Percentiles rank a stretch among this genome's conserved stretches.
Conservation (phyloP, 2,113 vertebrate genomes). For the Oncorhynchus clarkii region DNA sequence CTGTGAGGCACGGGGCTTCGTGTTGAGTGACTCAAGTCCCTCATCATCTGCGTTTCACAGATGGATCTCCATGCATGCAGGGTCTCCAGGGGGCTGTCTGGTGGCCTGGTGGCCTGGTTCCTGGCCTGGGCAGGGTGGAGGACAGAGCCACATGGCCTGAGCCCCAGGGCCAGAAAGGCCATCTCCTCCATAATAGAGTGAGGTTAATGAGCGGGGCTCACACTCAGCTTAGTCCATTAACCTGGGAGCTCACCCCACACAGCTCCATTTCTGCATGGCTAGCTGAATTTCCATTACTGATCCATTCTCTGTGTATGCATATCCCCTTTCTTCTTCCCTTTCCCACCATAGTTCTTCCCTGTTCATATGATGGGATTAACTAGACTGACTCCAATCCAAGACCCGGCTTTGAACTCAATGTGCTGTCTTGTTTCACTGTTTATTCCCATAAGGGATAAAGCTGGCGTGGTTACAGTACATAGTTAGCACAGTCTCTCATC, state of each 20-base stretch:
- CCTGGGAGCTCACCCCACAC: conserved; percentile 45
- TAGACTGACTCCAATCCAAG: conserved; percentile 60
- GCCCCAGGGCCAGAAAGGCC: conserved; percentile 20
- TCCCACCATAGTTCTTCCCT: conserved; percentile 52
- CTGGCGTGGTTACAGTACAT: conserved; percentile 42
- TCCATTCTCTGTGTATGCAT: conserved; percentile 60
- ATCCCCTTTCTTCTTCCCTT: conserved; percentile 29
- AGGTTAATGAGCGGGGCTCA: conserved; percentile 53
- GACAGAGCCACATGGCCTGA: conserved; percentile 23
- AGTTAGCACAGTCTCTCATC: conserved; percentile 45
- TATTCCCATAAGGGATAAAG: conserved; percentile 57
- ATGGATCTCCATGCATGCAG: conserved; percentile 40
- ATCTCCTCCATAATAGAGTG: conserved; percentile 38
- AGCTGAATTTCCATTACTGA: conserved; percentile 47
- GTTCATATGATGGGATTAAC: conserved; percentile 66
- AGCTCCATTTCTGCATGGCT: conserved; percentile 14
- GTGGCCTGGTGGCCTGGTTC: conserved; percentile 28
- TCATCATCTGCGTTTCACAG: conserved; percentile 66
- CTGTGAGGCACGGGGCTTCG: conserved; percentile 62
- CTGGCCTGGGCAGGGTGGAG: neutral
- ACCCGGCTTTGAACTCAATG: conserved; percentile 52
- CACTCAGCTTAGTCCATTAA: conserved; percentile 60
- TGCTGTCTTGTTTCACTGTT: conserved; percentile 49
- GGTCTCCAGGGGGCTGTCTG: conserved; percentile 46
- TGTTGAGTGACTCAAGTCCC: conserved; percentile 62